These are phyloP conservation scores for Thera obeliscata DNA, from an alignment of 2,888 invertebrate species.

Conservation along the genomic window DNA sequence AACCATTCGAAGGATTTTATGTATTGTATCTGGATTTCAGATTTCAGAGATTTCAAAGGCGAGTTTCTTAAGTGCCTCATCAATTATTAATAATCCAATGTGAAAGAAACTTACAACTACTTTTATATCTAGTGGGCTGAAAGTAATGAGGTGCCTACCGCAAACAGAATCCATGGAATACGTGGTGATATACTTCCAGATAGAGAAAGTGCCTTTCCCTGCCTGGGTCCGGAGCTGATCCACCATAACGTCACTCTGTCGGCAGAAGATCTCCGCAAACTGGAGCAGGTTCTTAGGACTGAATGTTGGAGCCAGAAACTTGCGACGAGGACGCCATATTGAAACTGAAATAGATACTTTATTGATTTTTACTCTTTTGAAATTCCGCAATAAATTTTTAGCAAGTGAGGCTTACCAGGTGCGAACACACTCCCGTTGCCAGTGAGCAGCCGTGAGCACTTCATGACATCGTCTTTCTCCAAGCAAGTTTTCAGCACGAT, in stretches of 20 bases:
- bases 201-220: slow-evolving; percentile 45
- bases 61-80: too few species aligned
- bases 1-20: too few species aligned
- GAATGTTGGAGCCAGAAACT: slow-evolving; percentile 55
- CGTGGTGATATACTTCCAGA: slow-evolving; percentile 52
- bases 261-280: slow-evolving; percentile 51
- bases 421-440: slow-evolving; percentile 42
- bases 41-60: too few species aligned
- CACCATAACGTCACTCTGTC: slow-evolving; percentile 49
- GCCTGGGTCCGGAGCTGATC: slow-evolving; percentile 40
- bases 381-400: too few species aligned
- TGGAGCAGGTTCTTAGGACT: slow-evolving; percentile 50
- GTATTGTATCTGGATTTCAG: too few species aligned
- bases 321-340: slow-evolving; percentile 62
- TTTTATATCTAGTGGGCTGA: not conserved
- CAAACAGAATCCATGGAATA: slow-evolving; percentile 60
- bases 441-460: slow-evolving; percentile 26
- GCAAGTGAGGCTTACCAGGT: slow-evolving; percentile 26
- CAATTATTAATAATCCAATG: too few species aligned
- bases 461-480: slow-evolving; percentile 52
- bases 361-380: not conserved
- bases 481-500: slow-evolving; percentile 50
- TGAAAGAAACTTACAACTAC: too few species aligned
- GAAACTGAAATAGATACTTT: slow-evolving; percentile 44
- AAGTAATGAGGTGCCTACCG: slow-evolving; percentile 43